Evolutionary conservation across 2,797 vertebrate species (phyloP).

Genomic region (Echeneis naucrates): DNA sequence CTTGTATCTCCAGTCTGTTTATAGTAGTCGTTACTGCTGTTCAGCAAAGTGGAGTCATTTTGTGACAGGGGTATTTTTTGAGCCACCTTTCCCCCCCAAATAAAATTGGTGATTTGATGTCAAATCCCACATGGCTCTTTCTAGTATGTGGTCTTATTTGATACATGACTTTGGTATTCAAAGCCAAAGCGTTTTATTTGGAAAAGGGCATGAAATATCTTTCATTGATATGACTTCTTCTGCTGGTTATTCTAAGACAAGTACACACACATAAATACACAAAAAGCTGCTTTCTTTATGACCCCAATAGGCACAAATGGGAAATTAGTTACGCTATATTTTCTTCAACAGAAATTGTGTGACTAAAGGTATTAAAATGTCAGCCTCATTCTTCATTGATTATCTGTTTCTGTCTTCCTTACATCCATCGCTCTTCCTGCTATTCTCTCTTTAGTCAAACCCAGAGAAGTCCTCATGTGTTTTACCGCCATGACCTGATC

Average conservation of each 20-base stretch:
- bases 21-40: neutral
- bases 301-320: conserved; percentile 50
- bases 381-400: conserved; percentile 26
- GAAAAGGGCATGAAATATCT: conserved; percentile 73
- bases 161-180: conserved; percentile 18
- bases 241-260: conserved; percentile 64
- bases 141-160: conserved; percentile 7
- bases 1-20: neutral
- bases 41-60: conserved; percentile 2
- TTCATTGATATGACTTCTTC: conserved; percentile 65
- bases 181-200: conserved; percentile 15
- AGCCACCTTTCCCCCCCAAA: neutral
- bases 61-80: neutral
- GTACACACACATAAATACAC: conserved; percentile 36
- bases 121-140: conserved; percentile 6
- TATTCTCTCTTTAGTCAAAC: conserved; percentile 89
- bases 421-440: conserved; percentile 31
- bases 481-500: conserved; percentile 99
- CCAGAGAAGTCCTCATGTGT: conserved; percentile 97
- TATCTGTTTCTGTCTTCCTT: conserved; percentile 18
- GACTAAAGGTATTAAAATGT: conserved; percentile 13
- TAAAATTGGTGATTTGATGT: neutral
- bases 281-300: conserved; percentile 61
- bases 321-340: conserved; percentile 56
- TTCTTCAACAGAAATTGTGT: conserved; percentile 45